These are phyloP conservation scores for Pandion haliaetus DNA, from an alignment of 2,113 vertebrate species.

Conservation along the genomic window DNA sequence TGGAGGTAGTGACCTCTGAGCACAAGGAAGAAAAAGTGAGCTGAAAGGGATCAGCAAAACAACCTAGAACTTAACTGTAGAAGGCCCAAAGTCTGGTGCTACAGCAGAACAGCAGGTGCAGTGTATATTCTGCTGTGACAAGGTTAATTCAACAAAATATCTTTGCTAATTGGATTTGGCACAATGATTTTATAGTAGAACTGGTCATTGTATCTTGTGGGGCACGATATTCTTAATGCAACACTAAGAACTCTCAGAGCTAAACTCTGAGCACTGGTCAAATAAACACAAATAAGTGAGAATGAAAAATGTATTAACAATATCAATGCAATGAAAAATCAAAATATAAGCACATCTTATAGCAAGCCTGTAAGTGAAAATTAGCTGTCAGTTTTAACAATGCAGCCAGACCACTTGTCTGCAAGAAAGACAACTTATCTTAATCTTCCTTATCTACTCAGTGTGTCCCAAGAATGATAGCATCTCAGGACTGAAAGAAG, in stretches of 20 bases:
- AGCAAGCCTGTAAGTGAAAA: neutral
- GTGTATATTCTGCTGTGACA: neutral
- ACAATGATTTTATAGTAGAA: neutral
- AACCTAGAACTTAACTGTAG: neutral
- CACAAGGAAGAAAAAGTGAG: constrained; percentile 1
- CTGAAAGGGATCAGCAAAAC: constrained; percentile 27
- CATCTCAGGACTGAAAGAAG: neutral
- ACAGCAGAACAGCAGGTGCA: constrained; percentile 32
- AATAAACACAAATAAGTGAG: neutral
- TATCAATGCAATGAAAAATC: neutral
- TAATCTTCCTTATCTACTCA: neutral
- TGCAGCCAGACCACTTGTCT: neutral
- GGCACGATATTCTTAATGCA: neutral
- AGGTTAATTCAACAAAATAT: constrained; percentile 52
- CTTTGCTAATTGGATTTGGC: constrained; percentile 54
- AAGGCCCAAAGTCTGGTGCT: constrained; percentile 10
- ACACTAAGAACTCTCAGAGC: neutral
- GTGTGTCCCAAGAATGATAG: neutral
- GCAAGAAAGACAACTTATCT: neutral
- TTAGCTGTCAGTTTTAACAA: neutral
- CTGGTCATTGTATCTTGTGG: neutral
- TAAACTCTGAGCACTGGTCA: neutral
- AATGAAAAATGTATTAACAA: neutral
- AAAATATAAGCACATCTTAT: neutral
- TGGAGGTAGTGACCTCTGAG: constrained; percentile 18